These are phyloP conservation scores for Muntiacus muntjak DNA, from an alignment of 2,113 vertebrate species.

Conservation along the genomic window DNA sequence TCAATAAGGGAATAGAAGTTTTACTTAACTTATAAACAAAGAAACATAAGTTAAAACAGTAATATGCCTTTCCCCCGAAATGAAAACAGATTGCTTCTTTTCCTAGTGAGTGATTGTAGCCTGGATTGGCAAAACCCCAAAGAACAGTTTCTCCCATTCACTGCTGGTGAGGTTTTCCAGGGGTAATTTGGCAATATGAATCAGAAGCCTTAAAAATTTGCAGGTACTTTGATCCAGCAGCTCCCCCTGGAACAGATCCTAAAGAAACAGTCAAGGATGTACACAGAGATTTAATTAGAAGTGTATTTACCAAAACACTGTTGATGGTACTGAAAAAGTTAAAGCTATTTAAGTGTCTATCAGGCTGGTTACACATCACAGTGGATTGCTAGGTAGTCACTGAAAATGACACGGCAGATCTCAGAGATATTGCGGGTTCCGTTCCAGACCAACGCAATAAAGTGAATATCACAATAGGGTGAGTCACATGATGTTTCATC, in stretches of 20 bases:
- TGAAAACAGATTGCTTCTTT: neutral
- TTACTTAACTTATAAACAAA: neutral
- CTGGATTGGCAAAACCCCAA: neutral
- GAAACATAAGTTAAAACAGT: neutral
- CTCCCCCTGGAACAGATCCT: conserved; percentile 59
- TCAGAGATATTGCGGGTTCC: neutral
- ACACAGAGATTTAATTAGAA: conserved; percentile 49
- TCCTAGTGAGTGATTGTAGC: neutral
- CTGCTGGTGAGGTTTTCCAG: neutral
- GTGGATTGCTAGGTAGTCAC: conserved; percentile 5
- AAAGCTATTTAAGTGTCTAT: neutral
- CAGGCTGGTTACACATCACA: neutral
- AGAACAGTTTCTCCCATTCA: neutral
- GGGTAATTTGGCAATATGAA: conserved; percentile 12
- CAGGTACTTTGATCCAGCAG: conserved; percentile 48
- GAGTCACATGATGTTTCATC: neutral
- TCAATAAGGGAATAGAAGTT: neutral
- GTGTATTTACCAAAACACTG: conserved; percentile 50
- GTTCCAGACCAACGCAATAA: neutral
- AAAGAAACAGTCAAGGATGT: conserved; percentile 44
- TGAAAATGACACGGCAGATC: neutral
- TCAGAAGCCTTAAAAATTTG: conserved; percentile 25
- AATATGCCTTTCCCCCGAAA: too few species aligned
- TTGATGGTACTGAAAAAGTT: conserved; percentile 4
- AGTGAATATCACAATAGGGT: neutral